These are phyloP conservation scores for Cataglyphis albicans DNA, from an alignment of 2,888 invertebrate species.

Conservation along the genomic window DNA sequence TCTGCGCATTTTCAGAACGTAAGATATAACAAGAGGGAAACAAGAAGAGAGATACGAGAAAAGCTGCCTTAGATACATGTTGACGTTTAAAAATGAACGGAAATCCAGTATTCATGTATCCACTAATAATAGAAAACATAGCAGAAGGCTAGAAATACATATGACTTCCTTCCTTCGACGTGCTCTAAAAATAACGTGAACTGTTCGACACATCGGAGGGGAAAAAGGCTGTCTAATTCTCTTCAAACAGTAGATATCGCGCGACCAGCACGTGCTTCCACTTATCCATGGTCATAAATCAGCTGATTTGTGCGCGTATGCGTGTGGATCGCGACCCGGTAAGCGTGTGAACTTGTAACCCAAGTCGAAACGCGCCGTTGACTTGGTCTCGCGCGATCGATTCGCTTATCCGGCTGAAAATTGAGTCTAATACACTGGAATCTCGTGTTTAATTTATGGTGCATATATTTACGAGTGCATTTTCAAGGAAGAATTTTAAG, in stretches of 20 bases:
- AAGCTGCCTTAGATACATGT: conserved; percentile 46
- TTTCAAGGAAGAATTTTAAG: neutral
- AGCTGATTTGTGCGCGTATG: conserved; percentile 9
- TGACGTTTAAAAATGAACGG: conserved; percentile 71
- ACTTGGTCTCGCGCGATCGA: neutral
- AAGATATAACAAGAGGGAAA: conserved; percentile 39
- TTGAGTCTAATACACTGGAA: neutral
- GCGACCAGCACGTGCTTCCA: conserved; percentile 55
- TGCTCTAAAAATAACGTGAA: conserved; percentile 71
- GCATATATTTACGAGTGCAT: neutral
- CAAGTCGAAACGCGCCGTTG: neutral
- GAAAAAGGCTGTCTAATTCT: conserved; percentile 47
- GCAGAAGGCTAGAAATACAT: conserved; percentile 76
- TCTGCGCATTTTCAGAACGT: conserved; percentile 56
- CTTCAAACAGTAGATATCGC: conserved; percentile 55
- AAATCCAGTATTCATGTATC: conserved; percentile 67
- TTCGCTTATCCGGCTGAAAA: neutral
- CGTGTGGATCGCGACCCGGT: conserved; percentile 29
- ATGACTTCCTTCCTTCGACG: conserved; percentile 75
- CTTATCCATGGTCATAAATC: conserved; percentile 56
- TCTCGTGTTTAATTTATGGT: neutral
- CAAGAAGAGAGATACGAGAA: conserved; percentile 7
- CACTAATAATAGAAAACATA: conserved; percentile 78
- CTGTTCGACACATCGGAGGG: conserved; percentile 58
- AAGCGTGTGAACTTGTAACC: conserved; percentile 60